These are phyloP conservation scores for Rattus norvegicus DNA, from an alignment of 2,113 vertebrate species.

Conservation along the genomic window GRCr8 NC_086039.1:64950501-64951000, in stretches of 20 bases:
- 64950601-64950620: too few relatives aligned
- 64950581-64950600: too few relatives aligned
- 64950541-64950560: background rate
- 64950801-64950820: slow-evolving; percentile 30
- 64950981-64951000: slow-evolving; percentile 31
- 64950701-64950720: background rate
- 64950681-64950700: background rate
- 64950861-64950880: background rate
- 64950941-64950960: background rate
- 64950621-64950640: background rate
- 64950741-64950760: slow-evolving; percentile 1
- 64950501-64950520: background rate
- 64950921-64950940: slow-evolving; percentile 36
- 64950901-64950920: slow-evolving; percentile 6
- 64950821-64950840: slow-evolving; percentile 49
- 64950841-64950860: slow-evolving; percentile 38
- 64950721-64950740: background rate
- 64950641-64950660: background rate
- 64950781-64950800: background rate
- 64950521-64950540: background rate
- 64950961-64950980: background rate
- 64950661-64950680: background rate
- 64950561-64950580: background rate
- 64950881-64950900: slow-evolving; percentile 15
- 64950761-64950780: slow-evolving; percentile 1